Percentiles rank a stretch among this genome's conserved stretches.
These are phyloP conservation scores for Bombus terrestris DNA, from an alignment of 1,140 invertebrate genomes.

Conservation along the genomic window DNA sequence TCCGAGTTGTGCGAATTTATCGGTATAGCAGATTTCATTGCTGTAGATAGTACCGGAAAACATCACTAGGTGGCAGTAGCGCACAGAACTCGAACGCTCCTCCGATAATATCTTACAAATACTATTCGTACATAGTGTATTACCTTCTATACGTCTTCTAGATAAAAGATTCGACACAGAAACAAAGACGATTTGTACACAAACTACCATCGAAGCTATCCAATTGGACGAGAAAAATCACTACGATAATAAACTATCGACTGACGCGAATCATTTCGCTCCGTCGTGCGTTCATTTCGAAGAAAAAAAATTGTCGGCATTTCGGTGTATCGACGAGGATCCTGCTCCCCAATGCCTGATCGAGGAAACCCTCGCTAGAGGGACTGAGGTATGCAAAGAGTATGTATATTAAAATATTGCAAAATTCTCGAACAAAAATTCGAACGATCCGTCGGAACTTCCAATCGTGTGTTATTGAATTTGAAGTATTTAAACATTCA, in stretches of 20 bases:
- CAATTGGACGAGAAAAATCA: constrained; percentile 29
- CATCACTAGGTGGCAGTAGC: constrained; percentile 44
- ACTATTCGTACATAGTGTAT: not conserved
- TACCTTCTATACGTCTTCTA: not conserved
- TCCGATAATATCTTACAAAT: constrained; percentile 1
- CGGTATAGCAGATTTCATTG: not conserved
- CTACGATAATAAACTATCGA: not conserved
- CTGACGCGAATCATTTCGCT: constrained; percentile 25
- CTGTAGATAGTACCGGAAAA: not conserved
- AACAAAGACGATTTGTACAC: constrained; percentile 32
- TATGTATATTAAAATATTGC: constrained; percentile 19
- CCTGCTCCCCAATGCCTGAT: constrained; percentile 60
- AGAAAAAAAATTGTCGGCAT: not conserved
- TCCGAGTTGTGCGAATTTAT: constrained; percentile 8
- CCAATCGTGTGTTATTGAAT: not conserved
- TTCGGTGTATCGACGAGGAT: constrained; percentile 47
- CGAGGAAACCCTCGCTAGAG: constrained; percentile 55
- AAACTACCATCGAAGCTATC: constrained; percentile 29
- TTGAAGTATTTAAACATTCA: not conserved
- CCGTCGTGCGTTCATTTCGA: constrained; percentile 57
- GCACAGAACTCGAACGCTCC: constrained; percentile 24
- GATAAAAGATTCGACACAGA: not conserved
- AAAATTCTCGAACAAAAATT: constrained; percentile 20
- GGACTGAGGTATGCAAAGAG: constrained; percentile 36
- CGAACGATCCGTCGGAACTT: not conserved